These are phyloP conservation scores for Papilio polytes DNA, from an alignment of 1,140 invertebrate genomes.

Conservation along the genomic window DNA sequence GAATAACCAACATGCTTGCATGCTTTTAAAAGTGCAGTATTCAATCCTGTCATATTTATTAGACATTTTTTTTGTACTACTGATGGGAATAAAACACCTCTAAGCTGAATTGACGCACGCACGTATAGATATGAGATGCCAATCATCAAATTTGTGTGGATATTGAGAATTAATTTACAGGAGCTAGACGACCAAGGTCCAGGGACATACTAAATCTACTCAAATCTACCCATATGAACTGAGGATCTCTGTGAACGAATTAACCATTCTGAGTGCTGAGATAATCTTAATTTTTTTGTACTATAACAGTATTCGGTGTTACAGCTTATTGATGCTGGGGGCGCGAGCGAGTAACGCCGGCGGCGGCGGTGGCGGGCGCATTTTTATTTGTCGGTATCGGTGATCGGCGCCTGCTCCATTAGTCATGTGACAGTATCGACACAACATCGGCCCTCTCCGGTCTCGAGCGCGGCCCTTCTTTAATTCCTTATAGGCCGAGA, in stretches of 20 bases:
- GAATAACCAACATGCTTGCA: too few species aligned
- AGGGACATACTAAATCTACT: neutral
- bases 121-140: too few species aligned
- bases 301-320: neutral
- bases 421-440: conserved; percentile 82
- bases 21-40: too few species aligned
- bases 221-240: neutral
- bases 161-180: too few species aligned
- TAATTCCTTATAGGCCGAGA: conserved; percentile 69
- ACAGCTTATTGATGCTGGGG: neutral
- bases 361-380: conserved; percentile 61
- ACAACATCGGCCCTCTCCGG: conserved; percentile 68
- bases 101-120: too few species aligned
- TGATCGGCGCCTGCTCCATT: conserved; percentile 80
- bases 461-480: conserved; percentile 58
- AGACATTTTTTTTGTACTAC: too few species aligned
- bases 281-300: neutral
- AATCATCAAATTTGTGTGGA: too few species aligned
- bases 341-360: conserved; percentile 13
- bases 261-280: neutral
- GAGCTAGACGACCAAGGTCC: too few species aligned
- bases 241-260: neutral
- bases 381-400: conserved; percentile 80
- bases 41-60: too few species aligned
- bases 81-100: too few species aligned